These are phyloP conservation scores for Hephaestus fuliginosus DNA, from an alignment of 2,797 vertebrate genomes.

Conservation along the genomic window DNA sequence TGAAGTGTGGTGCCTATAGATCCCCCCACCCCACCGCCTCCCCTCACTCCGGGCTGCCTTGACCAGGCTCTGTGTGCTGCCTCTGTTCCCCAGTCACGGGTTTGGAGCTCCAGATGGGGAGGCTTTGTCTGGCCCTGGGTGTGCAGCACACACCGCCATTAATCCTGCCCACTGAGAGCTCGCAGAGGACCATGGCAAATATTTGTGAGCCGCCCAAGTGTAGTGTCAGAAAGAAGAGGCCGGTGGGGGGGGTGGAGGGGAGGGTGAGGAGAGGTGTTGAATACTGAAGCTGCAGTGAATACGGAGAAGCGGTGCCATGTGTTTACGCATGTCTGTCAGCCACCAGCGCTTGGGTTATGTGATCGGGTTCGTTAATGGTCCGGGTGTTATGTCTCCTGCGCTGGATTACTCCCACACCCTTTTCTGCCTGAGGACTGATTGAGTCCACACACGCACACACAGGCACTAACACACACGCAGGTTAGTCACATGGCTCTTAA, in stretches of 20 bases:
- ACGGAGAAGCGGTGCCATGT: slow-evolving; percentile 71
- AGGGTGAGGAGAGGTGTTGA: slow-evolving; percentile 57
- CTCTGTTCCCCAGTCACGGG: slow-evolving; percentile 78
- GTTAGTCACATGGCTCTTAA: slow-evolving; percentile 63
- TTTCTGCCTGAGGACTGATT: slow-evolving; percentile 67
- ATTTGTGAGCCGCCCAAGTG: slow-evolving; percentile 78
- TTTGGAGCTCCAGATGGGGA: slow-evolving; percentile 81
- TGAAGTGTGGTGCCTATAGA: slow-evolving; percentile 74
- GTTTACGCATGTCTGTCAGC: slow-evolving; percentile 82
- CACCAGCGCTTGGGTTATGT: slow-evolving; percentile 73
- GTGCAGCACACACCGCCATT: slow-evolving; percentile 74
- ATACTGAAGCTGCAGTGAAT: slow-evolving; percentile 68
- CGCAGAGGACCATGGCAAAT: slow-evolving; percentile 76
- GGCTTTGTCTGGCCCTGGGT: slow-evolving; percentile 76
- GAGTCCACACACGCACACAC: slow-evolving; percentile 64
- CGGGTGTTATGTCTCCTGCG: slow-evolving; percentile 79
- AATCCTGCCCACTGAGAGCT: slow-evolving; percentile 77
- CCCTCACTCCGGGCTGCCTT: slow-evolving; percentile 18
- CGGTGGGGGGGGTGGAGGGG: background rate
- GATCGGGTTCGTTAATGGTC: slow-evolving; percentile 77
- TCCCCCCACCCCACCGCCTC: background rate
- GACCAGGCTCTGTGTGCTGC: slow-evolving; percentile 74
- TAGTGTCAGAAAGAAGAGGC: slow-evolving; percentile 69
- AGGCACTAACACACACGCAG: slow-evolving; percentile 52
- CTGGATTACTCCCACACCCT: slow-evolving; percentile 71